These are phyloP conservation scores for Gari tellinella DNA, from an alignment of 2,888 invertebrate genomes.

Conservation along the genomic window DNA sequence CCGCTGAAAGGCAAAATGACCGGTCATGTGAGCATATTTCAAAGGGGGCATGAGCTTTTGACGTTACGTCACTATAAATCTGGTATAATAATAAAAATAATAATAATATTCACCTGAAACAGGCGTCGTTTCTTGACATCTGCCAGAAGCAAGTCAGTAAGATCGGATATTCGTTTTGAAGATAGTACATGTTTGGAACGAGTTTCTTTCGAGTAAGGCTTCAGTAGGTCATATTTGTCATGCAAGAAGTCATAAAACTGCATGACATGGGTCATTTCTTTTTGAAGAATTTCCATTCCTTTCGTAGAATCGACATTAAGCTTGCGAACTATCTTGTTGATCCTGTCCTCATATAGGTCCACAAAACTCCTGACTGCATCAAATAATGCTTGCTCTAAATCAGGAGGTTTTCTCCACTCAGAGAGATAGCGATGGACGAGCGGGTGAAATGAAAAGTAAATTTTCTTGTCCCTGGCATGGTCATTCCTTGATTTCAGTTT, in stretches of 20 bases:
- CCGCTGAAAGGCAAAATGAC: too few relatives aligned
- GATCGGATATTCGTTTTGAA: constrained; percentile 50
- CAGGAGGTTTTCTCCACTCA: constrained; percentile 33
- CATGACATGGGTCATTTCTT: constrained; percentile 36
- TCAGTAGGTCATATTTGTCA: constrained; percentile 20
- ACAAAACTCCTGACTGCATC: constrained; percentile 39
- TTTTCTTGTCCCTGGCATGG: too few relatives aligned
- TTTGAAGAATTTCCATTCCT: constrained; percentile 36
- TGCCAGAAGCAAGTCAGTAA: constrained; percentile 44
- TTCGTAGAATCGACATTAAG: constrained; percentile 34
- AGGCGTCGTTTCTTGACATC: constrained; percentile 48
- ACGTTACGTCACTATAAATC: too few relatives aligned
- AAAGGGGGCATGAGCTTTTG: too few relatives aligned
- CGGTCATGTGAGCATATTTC: too few relatives aligned
- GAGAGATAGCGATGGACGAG: constrained; percentile 43
- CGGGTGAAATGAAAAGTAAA: constrained; percentile 40
- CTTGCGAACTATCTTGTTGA: constrained; percentile 24
- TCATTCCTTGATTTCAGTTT: background rate
- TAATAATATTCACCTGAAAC: constrained; percentile 25
- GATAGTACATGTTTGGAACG: constrained; percentile 20
- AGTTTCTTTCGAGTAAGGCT: constrained; percentile 19
- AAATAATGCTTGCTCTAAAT: constrained; percentile 1
- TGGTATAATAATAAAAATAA: too few relatives aligned
- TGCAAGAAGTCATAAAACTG: constrained; percentile 40
- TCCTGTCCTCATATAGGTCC: constrained; percentile 32